A percentile compares a stretch with the other conserved stretches of the same genome.
These are phyloP conservation scores for Minunthozetes semirufus DNA, from an alignment of 2,888 invertebrate genomes.

Conservation along the genomic window DNA sequence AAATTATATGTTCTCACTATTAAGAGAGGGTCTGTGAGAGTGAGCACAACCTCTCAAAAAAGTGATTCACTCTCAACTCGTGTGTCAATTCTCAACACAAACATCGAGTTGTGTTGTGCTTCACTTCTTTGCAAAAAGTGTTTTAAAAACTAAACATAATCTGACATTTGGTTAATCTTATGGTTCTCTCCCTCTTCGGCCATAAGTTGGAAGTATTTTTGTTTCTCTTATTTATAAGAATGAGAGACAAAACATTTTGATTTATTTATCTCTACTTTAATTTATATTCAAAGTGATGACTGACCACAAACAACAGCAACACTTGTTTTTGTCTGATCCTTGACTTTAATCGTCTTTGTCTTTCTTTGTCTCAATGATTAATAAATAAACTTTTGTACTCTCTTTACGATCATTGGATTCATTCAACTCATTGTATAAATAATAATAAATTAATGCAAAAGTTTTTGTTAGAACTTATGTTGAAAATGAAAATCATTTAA, in stretches of 20 bases:
- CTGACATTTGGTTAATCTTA: not conserved
- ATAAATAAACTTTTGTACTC: too few species aligned
- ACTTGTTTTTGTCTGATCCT: too few species aligned
- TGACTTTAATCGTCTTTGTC: too few species aligned
- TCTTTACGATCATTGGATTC: not conserved
- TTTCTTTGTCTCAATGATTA: too few species aligned
- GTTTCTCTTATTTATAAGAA: too few species aligned
- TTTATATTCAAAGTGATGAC: too few species aligned
- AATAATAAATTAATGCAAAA: not conserved
- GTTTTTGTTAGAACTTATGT: not conserved
- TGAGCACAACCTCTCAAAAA: not conserved
- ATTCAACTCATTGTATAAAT: not conserved
- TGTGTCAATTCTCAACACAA: not conserved
- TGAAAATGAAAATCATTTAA: not conserved
- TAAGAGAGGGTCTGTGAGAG: not conserved
- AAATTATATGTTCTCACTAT: constrained; percentile 20
- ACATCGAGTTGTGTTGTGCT: not conserved
- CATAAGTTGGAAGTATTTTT: too few species aligned
- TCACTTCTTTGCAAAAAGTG: not conserved
- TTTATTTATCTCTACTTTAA: too few species aligned
- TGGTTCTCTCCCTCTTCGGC: not conserved
- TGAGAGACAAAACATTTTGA: too few species aligned
- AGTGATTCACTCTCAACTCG: not conserved
- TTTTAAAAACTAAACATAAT: not conserved
- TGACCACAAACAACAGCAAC: too few species aligned